Base-by-base conservation (phyloP, 2,797 vertebrate genomes). In the Eidolon dupreanum region DNA sequence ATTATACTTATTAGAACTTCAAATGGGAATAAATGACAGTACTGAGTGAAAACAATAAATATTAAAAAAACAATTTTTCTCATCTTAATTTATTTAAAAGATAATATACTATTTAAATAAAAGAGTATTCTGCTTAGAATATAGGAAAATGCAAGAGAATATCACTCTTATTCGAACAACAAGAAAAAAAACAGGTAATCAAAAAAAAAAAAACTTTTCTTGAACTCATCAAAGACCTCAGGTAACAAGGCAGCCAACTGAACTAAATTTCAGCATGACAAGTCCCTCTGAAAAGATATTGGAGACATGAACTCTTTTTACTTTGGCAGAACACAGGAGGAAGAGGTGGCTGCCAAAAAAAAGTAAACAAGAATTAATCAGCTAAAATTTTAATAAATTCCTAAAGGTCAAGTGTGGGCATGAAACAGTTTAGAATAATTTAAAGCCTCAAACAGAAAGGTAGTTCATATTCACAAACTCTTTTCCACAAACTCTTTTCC, bases 371-470 rank as follows among this genome's bases (percentile, higher is more conserved):
- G n/a, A 89, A 59, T 36, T 82, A 78, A 57, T 24, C 68, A 63
- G 79, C 43, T 82, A 55, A 83, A 90, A 91, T 17, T 68, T 51
- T 81, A 93, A 59, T 28, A 59, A 83, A 65, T 82, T 85, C 53
- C 74, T 79, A 33, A 63, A 38, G 66, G 20, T 28, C 51, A 53
- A 46, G 10, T 79, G 36, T 92, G 43, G 20, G 28, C 49, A 38
- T 31, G 5, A 51, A 59, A 86, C 16, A 66, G 17, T 77, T n/a
- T 82, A 41, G 33, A 79, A 55, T 78, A 88, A 63, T 41, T 66
- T 73, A 63, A 15, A 85, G 22, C 6, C 36, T 51, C 20, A 38
- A 28, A 82, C 9, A 94, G n/a, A 36, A 53, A 9, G 20, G 6
- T 5, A 38, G 15, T 70, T 75, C 26, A 38, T 13, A 31, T 6